phyloP scores from a whole-genome alignment of 2,888 invertebrate genomes.

The Apotomis capreana region DNA sequence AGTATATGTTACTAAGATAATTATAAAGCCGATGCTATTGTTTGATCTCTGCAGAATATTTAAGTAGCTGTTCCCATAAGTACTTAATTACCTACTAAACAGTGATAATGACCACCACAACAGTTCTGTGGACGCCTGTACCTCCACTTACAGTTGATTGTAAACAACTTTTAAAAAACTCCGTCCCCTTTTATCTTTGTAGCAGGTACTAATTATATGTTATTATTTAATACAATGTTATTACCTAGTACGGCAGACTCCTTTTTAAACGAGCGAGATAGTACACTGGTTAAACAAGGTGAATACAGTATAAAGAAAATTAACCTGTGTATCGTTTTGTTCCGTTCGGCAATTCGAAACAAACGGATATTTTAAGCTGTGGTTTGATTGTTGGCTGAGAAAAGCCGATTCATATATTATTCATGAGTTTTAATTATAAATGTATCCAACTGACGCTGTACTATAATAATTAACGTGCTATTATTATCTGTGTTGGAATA shows the following conservation, averaged over 20 bases:
- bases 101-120: conserved; percentile 45
- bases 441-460: conserved; percentile 60
- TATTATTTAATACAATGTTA: conserved; percentile 80
- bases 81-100: conserved; percentile 44
- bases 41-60: conserved; percentile 24
- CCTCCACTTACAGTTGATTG: conserved; percentile 73
- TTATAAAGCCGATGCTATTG: conserved; percentile 23
- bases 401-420: conserved; percentile 62
- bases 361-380: conserved; percentile 63
- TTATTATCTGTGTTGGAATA: conserved; percentile 63
- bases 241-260: conserved; percentile 68
- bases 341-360: conserved; percentile 57
- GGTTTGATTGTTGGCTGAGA: conserved; percentile 63
- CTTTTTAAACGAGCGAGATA: conserved; percentile 62
- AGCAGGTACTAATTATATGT: conserved; percentile 80
- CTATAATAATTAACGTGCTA: conserved; percentile 61
- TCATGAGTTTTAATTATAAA: conserved; percentile 68
- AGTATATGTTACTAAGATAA: conserved; percentile 10
- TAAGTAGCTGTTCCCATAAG: conserved; percentile 9
- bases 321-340: conserved; percentile 65
- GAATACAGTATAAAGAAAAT: conserved; percentile 61
- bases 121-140: conserved; percentile 63
- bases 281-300: conserved; percentile 65
- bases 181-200: conserved; percentile 76
- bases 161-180: conserved; percentile 79